Conservation (phyloP, 2,797 vertebrate species). For the Cossypha caffra region DNA sequence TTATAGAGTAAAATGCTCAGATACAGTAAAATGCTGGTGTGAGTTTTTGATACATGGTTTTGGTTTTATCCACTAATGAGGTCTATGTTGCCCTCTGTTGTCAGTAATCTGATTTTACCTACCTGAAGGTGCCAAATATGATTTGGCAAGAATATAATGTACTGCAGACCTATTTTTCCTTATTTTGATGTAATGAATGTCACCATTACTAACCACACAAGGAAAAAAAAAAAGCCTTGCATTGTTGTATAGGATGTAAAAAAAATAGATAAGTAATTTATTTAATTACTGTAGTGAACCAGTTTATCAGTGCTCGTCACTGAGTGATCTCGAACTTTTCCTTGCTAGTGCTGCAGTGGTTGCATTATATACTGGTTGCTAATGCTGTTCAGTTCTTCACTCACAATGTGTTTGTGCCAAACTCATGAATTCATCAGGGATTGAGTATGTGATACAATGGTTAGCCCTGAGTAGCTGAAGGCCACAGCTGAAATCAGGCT, state of each 20-base stretch:
- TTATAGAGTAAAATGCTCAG: not conserved
- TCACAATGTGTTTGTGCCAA: not conserved
- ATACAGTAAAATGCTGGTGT: not conserved
- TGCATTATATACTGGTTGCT: not conserved
- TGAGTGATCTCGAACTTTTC: not conserved
- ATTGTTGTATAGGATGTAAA: not conserved
- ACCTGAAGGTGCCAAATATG: not conserved
- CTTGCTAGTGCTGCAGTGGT: not conserved
- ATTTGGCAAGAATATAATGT: not conserved
- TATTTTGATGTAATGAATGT: not conserved
- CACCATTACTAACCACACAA: not conserved
- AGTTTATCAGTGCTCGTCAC: rapidly evolving
- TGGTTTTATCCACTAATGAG: not conserved
- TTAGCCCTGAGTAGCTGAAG: not conserved
- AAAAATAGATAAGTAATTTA: not conserved
- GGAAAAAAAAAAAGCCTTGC: not conserved
- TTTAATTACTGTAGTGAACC: not conserved
- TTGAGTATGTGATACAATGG: rapidly evolving
- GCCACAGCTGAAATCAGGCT: not conserved
- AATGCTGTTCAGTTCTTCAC: not conserved
- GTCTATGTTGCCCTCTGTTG: not conserved
- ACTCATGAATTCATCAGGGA: not conserved
- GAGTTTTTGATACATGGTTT: not conserved
- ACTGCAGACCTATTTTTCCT: not conserved
- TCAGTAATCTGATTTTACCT: not conserved